phyloP scores from a whole-genome alignment of 2,797 vertebrate species.

The Darevskia mixta region DNA sequence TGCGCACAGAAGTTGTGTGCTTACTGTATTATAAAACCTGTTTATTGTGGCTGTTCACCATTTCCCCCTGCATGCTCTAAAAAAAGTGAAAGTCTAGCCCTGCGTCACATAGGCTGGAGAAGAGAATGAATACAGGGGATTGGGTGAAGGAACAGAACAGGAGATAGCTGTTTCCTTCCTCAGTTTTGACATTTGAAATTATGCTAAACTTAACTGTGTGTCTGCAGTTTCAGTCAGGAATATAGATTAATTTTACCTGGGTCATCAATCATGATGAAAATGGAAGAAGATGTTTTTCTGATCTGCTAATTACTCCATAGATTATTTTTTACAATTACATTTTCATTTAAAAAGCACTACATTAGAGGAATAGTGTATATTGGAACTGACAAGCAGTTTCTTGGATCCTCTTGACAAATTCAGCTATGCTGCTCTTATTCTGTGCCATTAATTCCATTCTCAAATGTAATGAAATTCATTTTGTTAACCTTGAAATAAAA shows the following conservation, averaged over 20 bases:
- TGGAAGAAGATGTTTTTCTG: conserved; percentile 8
- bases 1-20: no score
- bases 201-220: not conserved
- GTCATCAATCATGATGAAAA: conserved; percentile 7
- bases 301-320: conserved; percentile 2
- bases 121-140: not conserved
- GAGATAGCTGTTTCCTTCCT: not conserved
- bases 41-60: no score
- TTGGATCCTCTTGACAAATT: conserved; percentile 13
- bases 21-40: not conserved
- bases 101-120: not conserved
- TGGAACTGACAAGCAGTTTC: not conserved
- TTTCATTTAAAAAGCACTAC: not conserved
- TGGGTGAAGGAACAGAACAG: not conserved
- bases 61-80: not conserved
- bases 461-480: conserved; percentile 14
- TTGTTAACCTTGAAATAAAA: conserved; percentile 34
- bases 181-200: not conserved
- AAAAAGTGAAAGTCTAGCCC: not conserved
- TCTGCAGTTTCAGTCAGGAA: conserved; percentile 10
- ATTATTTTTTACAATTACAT: conserved; percentile 16
- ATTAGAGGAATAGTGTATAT: not conserved
- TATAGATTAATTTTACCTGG: conserved; percentile 5
- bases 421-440: not conserved
- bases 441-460: conserved; percentile 14